Evolutionary conservation across 2,888 invertebrate genomes (phyloP).

Genomic region (Drosophila recens): DNA sequence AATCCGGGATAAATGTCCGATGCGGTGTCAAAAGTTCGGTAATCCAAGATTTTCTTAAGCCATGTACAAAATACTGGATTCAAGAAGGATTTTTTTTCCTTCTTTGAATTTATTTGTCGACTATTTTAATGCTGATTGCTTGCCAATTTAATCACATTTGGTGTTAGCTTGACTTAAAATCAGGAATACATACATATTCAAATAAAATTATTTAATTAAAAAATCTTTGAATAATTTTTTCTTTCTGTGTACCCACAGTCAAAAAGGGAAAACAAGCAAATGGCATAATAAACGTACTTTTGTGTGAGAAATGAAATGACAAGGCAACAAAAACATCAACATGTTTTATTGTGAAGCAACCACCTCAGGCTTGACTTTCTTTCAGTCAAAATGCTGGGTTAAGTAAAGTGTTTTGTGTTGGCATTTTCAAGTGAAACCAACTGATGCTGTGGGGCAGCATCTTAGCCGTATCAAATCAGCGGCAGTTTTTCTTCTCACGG

Average conservation of each 20-base stretch:
- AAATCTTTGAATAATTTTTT: no score
- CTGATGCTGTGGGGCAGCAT: background rate
- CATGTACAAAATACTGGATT: no score
- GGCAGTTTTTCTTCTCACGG: conserved; percentile 40
- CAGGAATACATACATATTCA: no score
- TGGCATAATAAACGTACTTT: conserved; percentile 76
- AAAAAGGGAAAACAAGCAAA: conserved; percentile 56
- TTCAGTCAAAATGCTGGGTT: conserved; percentile 6
- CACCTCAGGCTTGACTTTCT: background rate
- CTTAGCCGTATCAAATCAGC: conserved; percentile 25
- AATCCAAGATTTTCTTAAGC: no score
- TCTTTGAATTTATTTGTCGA: no score
- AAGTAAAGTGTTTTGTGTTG: conserved; percentile 43
- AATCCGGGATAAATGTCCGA: no score
- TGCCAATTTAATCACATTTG: no score
- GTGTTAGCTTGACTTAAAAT: no score
- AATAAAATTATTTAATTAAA: no score
- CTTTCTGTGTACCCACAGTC: background rate
- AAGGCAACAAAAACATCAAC: conserved; percentile 42
- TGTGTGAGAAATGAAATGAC: conserved; percentile 21
- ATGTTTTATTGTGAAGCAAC: conserved; percentile 39
- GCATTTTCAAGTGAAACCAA: background rate
- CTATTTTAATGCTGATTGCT: no score
- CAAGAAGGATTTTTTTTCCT: no score
- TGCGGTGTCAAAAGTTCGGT: no score